A percentile compares a stretch with the other conserved stretches of the same genome.
Conservation (phyloP, 2,888 invertebrate genomes). For the Asteroscopus sphinx region DNA sequence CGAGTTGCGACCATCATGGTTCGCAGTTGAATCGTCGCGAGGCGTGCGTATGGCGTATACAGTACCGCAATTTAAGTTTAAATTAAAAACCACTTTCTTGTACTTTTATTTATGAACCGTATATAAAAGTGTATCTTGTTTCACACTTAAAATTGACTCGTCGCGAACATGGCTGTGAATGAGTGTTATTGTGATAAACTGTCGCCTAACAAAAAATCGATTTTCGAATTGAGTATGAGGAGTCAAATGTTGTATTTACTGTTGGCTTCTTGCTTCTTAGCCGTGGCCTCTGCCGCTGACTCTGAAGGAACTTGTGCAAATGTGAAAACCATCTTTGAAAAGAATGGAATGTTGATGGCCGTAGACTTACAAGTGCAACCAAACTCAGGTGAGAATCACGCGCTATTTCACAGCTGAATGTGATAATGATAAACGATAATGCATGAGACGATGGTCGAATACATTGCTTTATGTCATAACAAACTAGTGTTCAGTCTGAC, state of each 20-base stretch:
- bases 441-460: constrained; percentile 58
- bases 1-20: constrained; percentile 84
- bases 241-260: constrained; percentile 85
- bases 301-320: constrained; percentile 85
- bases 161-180: constrained; percentile 85
- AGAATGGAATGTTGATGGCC: constrained; percentile 85
- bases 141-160: constrained; percentile 59
- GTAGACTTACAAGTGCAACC: constrained; percentile 86
- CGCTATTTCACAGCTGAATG: constrained; percentile 67
- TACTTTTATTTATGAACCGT: constrained; percentile 74
- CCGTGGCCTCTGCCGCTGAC: constrained; percentile 75
- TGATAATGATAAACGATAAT: constrained; percentile 76
- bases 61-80: constrained; percentile 66
- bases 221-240: constrained; percentile 85
- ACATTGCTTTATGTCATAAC: constrained; percentile 38
- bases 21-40: constrained; percentile 79
- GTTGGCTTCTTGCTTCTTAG: constrained; percentile 79
- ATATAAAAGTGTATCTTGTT: constrained; percentile 67
- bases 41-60: constrained; percentile 67
- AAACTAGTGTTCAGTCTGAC: constrained; percentile 12
- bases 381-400: constrained; percentile 86
- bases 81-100: constrained; percentile 58
- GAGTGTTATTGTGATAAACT: constrained; percentile 87
- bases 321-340: constrained; percentile 86
- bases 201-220: constrained; percentile 88